Conservation (phyloP, 2,113 vertebrate genomes). For the Amblyopsis rosae region DNA sequence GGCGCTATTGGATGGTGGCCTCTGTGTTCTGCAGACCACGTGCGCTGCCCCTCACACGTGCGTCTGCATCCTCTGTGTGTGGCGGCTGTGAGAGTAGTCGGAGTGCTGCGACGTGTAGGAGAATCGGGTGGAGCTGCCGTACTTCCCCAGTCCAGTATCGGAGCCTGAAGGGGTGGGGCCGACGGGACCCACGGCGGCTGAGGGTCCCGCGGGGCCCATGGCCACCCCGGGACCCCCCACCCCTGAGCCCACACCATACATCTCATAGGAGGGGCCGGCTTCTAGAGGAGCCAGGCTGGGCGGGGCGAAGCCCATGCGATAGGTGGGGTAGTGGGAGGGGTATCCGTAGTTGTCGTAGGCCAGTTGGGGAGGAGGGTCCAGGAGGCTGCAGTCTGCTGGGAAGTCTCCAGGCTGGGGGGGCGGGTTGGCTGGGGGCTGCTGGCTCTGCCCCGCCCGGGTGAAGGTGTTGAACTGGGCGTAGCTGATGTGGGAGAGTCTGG, state of each 20-base stretch:
- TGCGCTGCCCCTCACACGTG: slow-evolving; percentile 82
- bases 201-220: slow-evolving; percentile 22
- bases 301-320: slow-evolving; percentile 86
- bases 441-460: slow-evolving; percentile 72
- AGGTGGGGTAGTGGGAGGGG: slow-evolving; percentile 81
- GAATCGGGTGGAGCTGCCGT: slow-evolving; percentile 86
- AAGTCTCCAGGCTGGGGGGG: slow-evolving; percentile 71
- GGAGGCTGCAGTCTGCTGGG: slow-evolving; percentile 75
- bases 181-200: slow-evolving; percentile 6
- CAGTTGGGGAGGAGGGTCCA: slow-evolving; percentile 85
- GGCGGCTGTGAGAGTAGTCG: slow-evolving; percentile 90
- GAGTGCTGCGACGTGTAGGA: slow-evolving; percentile 96
- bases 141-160: slow-evolving; percentile 84
- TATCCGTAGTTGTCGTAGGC: slow-evolving; percentile 91
- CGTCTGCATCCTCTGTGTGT: slow-evolving; percentile 98
- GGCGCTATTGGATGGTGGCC: too few relatives aligned
- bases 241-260: slow-evolving; percentile 76
- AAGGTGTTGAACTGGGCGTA: slow-evolving; percentile 95
- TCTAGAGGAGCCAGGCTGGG: slow-evolving; percentile 77
- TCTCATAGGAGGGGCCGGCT: slow-evolving; percentile 77
- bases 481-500: slow-evolving; percentile 91
- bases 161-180: slow-evolving; percentile 63
- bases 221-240: slow-evolving; percentile 32
- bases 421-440: slow-evolving; percentile 69
- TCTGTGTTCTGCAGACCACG: too few relatives aligned